Conservation (phyloP, 2,797 vertebrate genomes). For the Rhadinocentrus ornatus region DNA sequence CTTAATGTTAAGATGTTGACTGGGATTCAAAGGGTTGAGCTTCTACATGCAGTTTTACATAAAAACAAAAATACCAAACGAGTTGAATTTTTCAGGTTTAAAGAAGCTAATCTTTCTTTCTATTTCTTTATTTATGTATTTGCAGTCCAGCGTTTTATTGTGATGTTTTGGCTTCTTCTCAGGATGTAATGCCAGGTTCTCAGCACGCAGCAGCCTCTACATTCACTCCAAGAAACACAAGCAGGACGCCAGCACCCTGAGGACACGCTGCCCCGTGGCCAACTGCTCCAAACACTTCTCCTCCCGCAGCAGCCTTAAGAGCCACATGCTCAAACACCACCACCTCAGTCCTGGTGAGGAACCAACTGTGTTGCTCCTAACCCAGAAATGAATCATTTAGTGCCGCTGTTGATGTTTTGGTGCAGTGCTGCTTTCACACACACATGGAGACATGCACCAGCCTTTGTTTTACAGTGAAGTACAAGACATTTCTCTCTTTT, state of each 20-base stretch:
- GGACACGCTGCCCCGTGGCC: conserved; percentile 91
- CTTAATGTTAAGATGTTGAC: no score
- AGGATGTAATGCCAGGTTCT: conserved; percentile 97
- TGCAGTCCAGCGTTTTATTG: neutral
- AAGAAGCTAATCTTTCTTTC: no score
- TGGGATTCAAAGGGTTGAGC: no score
- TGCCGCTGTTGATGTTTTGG: neutral
- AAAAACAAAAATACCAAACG: no score
- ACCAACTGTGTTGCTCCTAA: neutral
- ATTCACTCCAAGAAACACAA: conserved; percentile 98
- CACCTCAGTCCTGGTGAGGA: conserved; percentile 88
- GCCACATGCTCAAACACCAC: conserved; percentile 94
- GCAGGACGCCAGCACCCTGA: conserved; percentile 87
- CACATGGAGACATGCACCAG: no score
- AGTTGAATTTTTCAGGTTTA: no score
- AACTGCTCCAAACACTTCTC: conserved; percentile 93
- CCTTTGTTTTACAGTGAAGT: no score
- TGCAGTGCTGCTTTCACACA: neutral
- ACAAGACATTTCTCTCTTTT: neutral
- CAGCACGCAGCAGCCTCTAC: conserved; percentile 96
- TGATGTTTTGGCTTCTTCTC: conserved; percentile 8
- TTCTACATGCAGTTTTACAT: no score
- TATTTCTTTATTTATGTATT: neutral
- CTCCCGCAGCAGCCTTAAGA: conserved; percentile 95
- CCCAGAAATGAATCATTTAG: neutral